Evolutionary conservation across 1,140 invertebrate species (phyloP).

Genomic region (Prorops nasuta): DNA sequence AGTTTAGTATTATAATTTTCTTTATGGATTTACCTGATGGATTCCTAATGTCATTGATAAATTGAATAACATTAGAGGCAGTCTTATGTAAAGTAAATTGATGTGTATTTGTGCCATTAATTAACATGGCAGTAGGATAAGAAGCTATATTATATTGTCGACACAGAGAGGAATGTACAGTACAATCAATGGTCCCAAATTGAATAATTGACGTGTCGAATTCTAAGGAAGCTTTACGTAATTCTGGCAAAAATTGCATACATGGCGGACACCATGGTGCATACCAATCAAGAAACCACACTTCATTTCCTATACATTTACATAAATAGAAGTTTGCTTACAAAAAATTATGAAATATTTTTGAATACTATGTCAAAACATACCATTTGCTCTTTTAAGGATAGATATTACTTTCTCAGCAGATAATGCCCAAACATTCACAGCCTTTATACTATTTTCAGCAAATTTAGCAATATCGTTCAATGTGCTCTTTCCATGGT

Average conservation of each 20-base stretch:
- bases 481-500: conserved; percentile 66
- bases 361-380: conserved; percentile 7
- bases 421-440: conserved; percentile 64
- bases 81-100: conserved; percentile 65
- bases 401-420: conserved; percentile 62
- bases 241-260: conserved; percentile 69
- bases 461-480: conserved; percentile 71
- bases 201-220: conserved; percentile 55
- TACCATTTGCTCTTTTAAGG: conserved; percentile 45
- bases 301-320: conserved; percentile 51
- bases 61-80: conserved; percentile 65
- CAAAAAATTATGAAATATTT: conserved; percentile 4
- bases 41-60: conserved; percentile 63
- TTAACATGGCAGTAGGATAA: conserved; percentile 75
- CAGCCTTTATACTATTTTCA: conserved; percentile 62
- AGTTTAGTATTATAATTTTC: background rate
- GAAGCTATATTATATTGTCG: conserved; percentile 65
- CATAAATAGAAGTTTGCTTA: background rate
- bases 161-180: conserved; percentile 57
- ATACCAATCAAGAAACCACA: conserved; percentile 79
- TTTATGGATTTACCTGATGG: conserved; percentile 48
- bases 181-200: conserved; percentile 71
- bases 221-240: conserved; percentile 66
- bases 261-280: conserved; percentile 86
- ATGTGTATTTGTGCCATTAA: conserved; percentile 63